Evolutionary conservation across 2,797 vertebrate genomes (phyloP), one percentile per base, ranked within the genome.

Genomic region (Fundulus diaphanus): DNA sequence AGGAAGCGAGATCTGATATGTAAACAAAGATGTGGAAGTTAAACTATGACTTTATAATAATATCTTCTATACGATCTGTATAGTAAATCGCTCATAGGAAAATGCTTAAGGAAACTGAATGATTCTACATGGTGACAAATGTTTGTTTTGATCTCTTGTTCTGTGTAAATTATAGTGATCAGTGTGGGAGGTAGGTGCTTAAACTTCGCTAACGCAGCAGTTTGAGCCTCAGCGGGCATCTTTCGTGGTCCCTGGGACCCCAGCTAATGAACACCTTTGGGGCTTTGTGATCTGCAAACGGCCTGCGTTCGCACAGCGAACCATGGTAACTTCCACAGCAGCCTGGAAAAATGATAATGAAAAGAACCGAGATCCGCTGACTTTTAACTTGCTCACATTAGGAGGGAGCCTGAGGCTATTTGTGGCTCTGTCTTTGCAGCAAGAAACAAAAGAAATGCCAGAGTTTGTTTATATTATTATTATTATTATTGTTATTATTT

Each of bases 261-360:
- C 20, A 0, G 74, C 76, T 93, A 93, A 94, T 93, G 81, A 94
- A 87, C 82, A 88, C 92, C 89, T 86, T 54, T 22, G 92, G 87
- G 92, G 70, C 78, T 86, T 85, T 5, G 54, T 18, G 70, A 56
- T 59, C 40, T 49, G 18, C 71, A 74, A 29, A 61, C 54, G 27
- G 20, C 42, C 31, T 13, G 11, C 35, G 52, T 29, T 59, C 73
- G 40, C 74, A 49, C 68, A 16, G 68, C 24, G 51, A 77, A 52
- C 73, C 80, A 35, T 68, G 79, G 81, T 80, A 87, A 89, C 81
- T 16, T 76, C 71, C 49, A 46, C 72, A 68, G 61, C 79, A 78
- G 48, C 18, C 31, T 37, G 24, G 29, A 8, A 1, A 37, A 12
- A 35, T 54, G 37, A 33, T 24, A 59, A 72, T 1, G 9, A 13